Conservation (phyloP, 2,113 vertebrate genomes). For the Salvelinus sp. region DNA sequence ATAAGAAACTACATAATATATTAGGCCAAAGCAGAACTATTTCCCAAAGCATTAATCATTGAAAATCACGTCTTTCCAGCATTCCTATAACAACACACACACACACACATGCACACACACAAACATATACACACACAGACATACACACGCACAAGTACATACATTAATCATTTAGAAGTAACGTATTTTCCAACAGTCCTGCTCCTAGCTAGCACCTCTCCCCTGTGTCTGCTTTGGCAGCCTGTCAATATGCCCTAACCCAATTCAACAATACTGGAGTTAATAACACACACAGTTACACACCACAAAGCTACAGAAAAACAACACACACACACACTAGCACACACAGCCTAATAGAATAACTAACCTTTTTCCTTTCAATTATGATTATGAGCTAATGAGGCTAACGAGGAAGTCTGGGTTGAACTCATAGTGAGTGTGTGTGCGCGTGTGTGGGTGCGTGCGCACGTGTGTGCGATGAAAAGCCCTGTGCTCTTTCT, state of each 20-base stretch:
- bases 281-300: not conserved
- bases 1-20: not conserved
- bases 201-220: no score
- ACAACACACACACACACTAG: not conserved
- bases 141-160: no score
- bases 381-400: not conserved
- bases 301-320: not conserved
- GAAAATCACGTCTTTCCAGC: no score
- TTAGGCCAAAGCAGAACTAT: not conserved
- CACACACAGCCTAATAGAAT: not conserved
- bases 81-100: no score
- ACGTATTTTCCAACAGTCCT: no score
- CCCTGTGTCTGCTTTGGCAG: no score
- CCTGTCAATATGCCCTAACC: no score
- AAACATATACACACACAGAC: no score
- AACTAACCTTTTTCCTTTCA: not conserved
- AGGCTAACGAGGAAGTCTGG: not conserved
- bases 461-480: slow-evolving; percentile 26
- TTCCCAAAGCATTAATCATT: not conserved
- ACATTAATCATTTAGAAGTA: no score
- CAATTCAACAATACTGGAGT: no score
- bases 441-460: not conserved
- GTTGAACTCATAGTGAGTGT: not conserved
- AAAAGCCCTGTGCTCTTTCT: no score
- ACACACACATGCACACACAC: no score